Evolutionary conservation across 2,797 vertebrate species (phyloP), one percentile per base, ranked within the genome.

Genomic region (Hapalemur alaotrensis): DNA sequence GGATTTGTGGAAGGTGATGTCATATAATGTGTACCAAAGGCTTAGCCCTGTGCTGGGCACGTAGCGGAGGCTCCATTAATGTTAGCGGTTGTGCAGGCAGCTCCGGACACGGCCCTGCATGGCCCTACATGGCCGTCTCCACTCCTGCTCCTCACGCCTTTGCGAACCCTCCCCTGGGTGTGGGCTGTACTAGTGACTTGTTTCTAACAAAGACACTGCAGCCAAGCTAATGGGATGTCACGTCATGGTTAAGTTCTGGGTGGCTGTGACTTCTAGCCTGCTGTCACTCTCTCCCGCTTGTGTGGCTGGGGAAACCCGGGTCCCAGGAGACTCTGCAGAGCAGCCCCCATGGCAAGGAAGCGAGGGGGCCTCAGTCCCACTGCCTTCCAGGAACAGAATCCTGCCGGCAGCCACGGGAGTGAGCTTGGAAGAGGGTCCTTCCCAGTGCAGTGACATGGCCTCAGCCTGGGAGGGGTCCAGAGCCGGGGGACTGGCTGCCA

Each of bases 51-150:
- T 1, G 20, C 38, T 20, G 0, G 2, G 9, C 65, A 13, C n/a
- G 2, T 0, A 7, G 65, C 1, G 3, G n/a, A 28, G 0, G 6
- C 48, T 17, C 38, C 1, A 0, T n/a, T 35, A 15, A 28, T 2
- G 2, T 32, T n/a, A 17, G 81, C 30, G 15, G 15, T 4, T 4
- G 38, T 20, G 54, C 23, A 57, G 41, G 35, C 35, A 30, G 35
- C 18, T 50, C 23, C 54, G 5, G 11, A 32, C 2, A 12, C 1
- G 2, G 52, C 22, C 30, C 13, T 15, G 4, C 20, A 14, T 0
- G 6, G 17, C 2, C 54, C 13, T 17, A 7, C 23, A 22, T 0
- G 6, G 11, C 1, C 54, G 41, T 43, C 1, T 1, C 54, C 54
- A 10, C 12, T 15, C 35, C 72, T 50, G 82, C 25, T 38, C 4